Conservation (phyloP, 2,888 invertebrate genomes). For the Lepeophtheirus nordmannii region DNA sequence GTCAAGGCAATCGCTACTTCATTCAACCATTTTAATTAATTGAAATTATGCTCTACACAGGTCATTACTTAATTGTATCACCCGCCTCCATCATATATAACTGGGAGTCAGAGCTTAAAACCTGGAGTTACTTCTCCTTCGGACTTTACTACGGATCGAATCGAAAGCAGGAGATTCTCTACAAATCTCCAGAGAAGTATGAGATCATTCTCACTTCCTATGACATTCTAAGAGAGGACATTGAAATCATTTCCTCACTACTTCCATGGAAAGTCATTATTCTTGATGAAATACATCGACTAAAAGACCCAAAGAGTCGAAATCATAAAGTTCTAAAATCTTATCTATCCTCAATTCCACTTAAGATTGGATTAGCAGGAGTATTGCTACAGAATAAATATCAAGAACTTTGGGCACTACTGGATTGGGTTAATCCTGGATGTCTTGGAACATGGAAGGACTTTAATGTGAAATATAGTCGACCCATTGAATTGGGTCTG, state of each 20-base stretch:
- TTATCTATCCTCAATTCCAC: background rate
- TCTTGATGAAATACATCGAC: conserved; percentile 26
- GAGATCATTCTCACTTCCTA: conserved; percentile 15
- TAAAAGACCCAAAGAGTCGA: conserved; percentile 23
- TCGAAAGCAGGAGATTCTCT: background rate
- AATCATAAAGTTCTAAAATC: background rate
- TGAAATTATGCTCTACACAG: background rate
- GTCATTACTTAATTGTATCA: background rate
- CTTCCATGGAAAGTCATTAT: conserved; percentile 23
- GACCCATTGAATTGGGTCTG: conserved; percentile 17
- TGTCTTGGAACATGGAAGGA: conserved; percentile 14
- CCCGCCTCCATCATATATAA: conserved; percentile 18
- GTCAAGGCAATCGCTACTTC: background rate
- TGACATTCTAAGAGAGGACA: conserved; percentile 13
- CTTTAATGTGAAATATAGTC: conserved; percentile 11
- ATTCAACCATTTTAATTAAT: background rate
- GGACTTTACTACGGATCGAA: background rate
- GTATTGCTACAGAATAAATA: conserved; percentile 20
- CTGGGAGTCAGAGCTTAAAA: conserved; percentile 21
- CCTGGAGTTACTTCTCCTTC: conserved; percentile 11
- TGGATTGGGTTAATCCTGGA: conserved; percentile 25
- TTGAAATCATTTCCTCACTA: conserved; percentile 23
- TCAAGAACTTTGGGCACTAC: conserved; percentile 18
- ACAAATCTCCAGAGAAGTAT: background rate
- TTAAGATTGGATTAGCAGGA: conserved; percentile 22